These are phyloP conservation scores for Noctua comes DNA, from an alignment of 2,888 invertebrate species.

Conservation along the genomic window DNA sequence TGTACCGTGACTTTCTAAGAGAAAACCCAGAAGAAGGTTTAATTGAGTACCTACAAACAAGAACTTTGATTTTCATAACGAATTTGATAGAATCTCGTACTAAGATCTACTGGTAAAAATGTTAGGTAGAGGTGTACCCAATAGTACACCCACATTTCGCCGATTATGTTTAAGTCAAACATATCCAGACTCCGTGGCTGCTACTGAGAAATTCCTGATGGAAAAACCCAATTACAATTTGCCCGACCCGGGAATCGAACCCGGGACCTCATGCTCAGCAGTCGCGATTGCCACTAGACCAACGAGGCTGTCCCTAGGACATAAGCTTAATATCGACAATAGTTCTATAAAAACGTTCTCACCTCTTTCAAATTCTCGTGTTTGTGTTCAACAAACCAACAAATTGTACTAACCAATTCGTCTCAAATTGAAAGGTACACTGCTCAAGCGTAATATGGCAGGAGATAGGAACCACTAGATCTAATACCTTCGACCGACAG, in stretches of 20 bases:
- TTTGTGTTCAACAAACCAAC: not conserved
- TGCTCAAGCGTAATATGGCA: conserved; percentile 47
- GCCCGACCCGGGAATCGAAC: no score
- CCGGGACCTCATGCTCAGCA: no score
- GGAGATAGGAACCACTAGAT: conserved; percentile 43
- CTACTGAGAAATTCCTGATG: no score
- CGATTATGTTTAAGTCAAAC: no score
- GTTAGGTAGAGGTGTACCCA: no score
- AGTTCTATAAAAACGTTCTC: not conserved
- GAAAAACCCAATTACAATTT: no score
- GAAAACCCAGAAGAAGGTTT: not conserved
- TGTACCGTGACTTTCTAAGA: not conserved
- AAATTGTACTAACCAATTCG: conserved; percentile 25
- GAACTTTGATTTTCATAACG: not conserved
- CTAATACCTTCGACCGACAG: conserved; percentile 52
- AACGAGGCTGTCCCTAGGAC: no score
- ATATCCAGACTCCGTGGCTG: no score
- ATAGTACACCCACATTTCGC: no score
- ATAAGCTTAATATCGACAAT: not conserved
- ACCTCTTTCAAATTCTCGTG: not conserved
- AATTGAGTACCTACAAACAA: not conserved
- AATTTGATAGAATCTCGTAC: not conserved
- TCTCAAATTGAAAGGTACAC: conserved; percentile 55
- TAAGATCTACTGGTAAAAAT: not conserved
- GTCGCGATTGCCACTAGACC: no score